Evolutionary conservation across 1,140 invertebrate genomes (phyloP), one percentile per base, ranked within the genome.

Genomic region (Oedothorax gibbosus): DNA sequence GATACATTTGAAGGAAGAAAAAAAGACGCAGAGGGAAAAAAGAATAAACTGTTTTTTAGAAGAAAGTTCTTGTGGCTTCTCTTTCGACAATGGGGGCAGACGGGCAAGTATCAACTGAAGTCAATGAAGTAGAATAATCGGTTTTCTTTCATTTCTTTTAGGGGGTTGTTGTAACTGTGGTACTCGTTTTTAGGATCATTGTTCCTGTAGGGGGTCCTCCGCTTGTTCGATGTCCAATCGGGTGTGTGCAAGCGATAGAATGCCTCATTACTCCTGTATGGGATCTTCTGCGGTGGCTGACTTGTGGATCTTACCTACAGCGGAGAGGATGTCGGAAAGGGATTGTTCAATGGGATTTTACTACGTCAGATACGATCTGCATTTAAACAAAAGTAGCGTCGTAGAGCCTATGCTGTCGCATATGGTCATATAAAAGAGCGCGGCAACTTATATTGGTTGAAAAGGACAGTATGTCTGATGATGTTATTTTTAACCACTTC

Each of bases 111-210:
- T 81, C 78, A 81, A 81, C 78, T 71, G 78, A 81, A 81, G 78
- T 81, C 78, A 81, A 81, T 81, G 78, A 81, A 71, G 78, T 81
- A 71, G 78, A 81, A 81, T 81, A 66, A 81, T 81, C 78, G 78
- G 78, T 81, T 68, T 81, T 81, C 78, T 81, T 69, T 81, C 65
- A 79, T 54, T 56, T 51, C 49, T 50, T 54, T 79, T 65, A 79
- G 77, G 77, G 75, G 60, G 60, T 64, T 64, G 60, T 77, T 68
- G 77, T 65, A 66, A 68, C 35, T 68, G 77, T 66, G 62, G 64
- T 79, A 60, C 51, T 54, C n/a, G 35, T 35, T 35, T 5, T 57
- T 21, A 51, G 72, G 35, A n/a, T 53, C 50, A 50, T 81, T 81
- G 78, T 81, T 71, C 20, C 20, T 20, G 65, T 54, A 68, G 66